Conservation (phyloP, 2,888 invertebrate species). For the Glaucopsyche alexis region DNA sequence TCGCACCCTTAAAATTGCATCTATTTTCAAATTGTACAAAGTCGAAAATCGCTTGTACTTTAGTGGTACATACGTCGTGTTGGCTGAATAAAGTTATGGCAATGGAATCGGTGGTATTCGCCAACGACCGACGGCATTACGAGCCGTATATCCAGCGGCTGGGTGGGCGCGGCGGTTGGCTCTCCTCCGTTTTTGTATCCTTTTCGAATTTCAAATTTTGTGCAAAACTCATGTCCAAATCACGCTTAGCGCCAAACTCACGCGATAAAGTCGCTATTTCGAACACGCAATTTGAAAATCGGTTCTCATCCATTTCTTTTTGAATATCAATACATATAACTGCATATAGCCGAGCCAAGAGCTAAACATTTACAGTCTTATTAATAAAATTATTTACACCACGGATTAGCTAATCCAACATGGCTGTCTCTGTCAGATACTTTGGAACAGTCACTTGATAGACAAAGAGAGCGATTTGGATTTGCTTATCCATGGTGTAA, state of each 20-base stretch:
- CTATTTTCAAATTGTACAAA: constrained; percentile 45
- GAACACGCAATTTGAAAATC: constrained; percentile 27
- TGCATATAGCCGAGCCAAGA: not conserved
- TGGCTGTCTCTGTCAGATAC: too few relatives aligned
- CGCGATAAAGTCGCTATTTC: constrained; percentile 50
- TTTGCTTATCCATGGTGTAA: too few relatives aligned
- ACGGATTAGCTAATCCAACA: too few relatives aligned
- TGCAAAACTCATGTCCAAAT: constrained; percentile 51
- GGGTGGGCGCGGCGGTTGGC: constrained; percentile 73
- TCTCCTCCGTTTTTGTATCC: constrained; percentile 59
- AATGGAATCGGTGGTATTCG: constrained; percentile 78
- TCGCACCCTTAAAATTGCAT: constrained; percentile 42
- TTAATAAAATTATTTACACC: too few relatives aligned
- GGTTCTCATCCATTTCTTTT: constrained; percentile 7
- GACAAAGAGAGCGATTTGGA: too few relatives aligned
- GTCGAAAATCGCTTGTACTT: constrained; percentile 45
- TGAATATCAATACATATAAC: not conserved
- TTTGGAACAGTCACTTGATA: too few relatives aligned
- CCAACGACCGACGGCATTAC: constrained; percentile 68
- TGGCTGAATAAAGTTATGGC: constrained; percentile 56
- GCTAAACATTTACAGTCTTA: too few relatives aligned
- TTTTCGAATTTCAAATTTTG: constrained; percentile 63
- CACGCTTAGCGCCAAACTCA: constrained; percentile 46
- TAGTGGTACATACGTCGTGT: constrained; percentile 55
- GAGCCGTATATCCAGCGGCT: constrained; percentile 58